A percentile compares a stretch with the other conserved stretches of the same genome.
Evolutionary conservation across 2,888 invertebrate genomes (phyloP).

Genomic region (Drosophila anceps): DNA sequence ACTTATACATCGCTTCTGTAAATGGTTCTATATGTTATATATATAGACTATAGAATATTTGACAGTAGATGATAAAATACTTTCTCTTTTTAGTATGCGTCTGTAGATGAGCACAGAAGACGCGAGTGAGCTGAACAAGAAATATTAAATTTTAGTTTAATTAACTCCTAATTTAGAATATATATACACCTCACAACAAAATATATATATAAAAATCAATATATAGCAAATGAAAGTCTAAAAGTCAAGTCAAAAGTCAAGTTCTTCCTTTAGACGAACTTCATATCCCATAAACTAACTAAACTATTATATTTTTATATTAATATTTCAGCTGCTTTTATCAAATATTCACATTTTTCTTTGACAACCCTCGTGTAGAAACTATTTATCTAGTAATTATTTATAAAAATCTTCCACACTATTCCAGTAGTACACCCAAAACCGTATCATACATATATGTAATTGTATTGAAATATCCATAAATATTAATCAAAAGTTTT

Average conservation of each 20-base stretch:
- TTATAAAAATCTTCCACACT: neutral
- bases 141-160: neutral
- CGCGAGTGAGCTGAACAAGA: neutral
- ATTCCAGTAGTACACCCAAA: neutral
- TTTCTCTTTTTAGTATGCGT: neutral
- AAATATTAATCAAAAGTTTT: neutral
- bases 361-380: neutral
- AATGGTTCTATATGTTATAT: neutral
- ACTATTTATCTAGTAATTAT: neutral
- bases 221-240: too few species aligned
- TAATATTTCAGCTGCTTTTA: neutral
- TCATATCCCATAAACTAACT: neutral
- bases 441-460: too few species aligned
- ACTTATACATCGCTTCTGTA: neutral
- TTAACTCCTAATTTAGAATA: too few species aligned
- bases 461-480: neutral
- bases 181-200: too few species aligned
- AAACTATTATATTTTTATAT: neutral
- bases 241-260: too few species aligned
- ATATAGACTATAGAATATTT: too few species aligned
- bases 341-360: neutral
- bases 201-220: too few species aligned
- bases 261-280: neutral
- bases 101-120: neutral
- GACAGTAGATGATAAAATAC: neutral